A percentile compares a stretch with the other conserved stretches of the same genome.
phyloP scores from a whole-genome alignment of 2,888 invertebrate species.

The Megalurothrips usitatus region DNA sequence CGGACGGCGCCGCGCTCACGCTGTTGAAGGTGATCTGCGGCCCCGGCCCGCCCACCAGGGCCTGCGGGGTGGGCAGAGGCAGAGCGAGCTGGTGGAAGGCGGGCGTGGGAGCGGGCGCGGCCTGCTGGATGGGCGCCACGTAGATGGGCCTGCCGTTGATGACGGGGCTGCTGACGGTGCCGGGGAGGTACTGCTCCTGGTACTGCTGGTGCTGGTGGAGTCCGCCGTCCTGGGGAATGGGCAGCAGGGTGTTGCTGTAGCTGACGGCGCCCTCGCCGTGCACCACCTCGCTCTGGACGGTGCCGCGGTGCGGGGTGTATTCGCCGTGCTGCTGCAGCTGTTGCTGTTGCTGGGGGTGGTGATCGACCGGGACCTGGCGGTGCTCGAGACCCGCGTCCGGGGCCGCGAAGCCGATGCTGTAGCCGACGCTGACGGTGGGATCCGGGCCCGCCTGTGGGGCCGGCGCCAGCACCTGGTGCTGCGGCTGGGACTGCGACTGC shows the following conservation, averaged over 20 bases:
- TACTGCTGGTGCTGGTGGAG: background rate
- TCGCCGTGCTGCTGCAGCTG: too few relatives aligned
- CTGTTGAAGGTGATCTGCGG: background rate
- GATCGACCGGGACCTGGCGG: background rate
- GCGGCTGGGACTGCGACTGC: background rate
- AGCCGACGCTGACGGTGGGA: background rate
- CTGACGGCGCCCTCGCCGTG: conserved; percentile 21
- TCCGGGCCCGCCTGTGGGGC: background rate
- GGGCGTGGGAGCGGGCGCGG: background rate
- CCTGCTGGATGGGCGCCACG: background rate
- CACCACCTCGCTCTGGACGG: background rate
- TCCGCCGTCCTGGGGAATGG: background rate
- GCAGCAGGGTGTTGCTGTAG: conserved; percentile 8
- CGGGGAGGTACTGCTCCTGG: background rate
- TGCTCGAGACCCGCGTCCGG: background rate
- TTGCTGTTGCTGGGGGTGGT: too few relatives aligned
- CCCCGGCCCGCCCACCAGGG: background rate
- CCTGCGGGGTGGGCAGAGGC: background rate
- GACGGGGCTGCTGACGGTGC: background rate
- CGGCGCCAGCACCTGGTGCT: background rate
- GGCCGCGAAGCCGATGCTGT: conserved; percentile 18
- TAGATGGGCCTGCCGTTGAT: conserved; percentile 20
- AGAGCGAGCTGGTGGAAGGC: background rate
- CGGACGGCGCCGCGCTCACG: background rate
- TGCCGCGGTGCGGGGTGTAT: background rate